phyloP scores from a whole-genome alignment of 2,113 vertebrate species.

The Seriola dumerili region DNA sequence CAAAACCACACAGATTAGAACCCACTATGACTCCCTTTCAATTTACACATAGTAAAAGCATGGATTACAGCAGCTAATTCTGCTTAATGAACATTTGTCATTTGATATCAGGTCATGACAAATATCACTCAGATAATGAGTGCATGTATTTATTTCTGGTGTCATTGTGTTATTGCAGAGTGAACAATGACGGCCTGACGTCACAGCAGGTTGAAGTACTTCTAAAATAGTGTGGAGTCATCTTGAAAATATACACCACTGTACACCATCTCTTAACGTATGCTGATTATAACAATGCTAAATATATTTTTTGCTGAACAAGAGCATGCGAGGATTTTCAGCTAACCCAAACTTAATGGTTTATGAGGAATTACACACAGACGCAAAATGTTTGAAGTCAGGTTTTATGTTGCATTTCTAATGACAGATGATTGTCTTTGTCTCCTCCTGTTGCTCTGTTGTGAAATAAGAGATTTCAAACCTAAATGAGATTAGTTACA shows the following conservation, averaged over 20 bases:
- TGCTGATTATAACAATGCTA: background rate
- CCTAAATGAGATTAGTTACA: slow-evolving; percentile 28
- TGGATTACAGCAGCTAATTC: background rate
- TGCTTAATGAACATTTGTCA: background rate
- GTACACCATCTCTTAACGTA: background rate
- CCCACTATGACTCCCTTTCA: background rate
- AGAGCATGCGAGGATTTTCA: background rate
- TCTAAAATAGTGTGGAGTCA: no score
- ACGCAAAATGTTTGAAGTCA: slow-evolving; percentile 20
- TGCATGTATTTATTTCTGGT: background rate
- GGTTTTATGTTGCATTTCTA: background rate
- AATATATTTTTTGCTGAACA: background rate
- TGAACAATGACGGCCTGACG: background rate
- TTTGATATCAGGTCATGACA: background rate
- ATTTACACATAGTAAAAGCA: background rate
- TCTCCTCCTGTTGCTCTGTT: background rate
- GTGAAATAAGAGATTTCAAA: slow-evolving; percentile 48
- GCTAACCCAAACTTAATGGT: slow-evolving; percentile 33
- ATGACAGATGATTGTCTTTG: slow-evolving; percentile 18
- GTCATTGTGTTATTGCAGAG: background rate
- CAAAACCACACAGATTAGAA: background rate
- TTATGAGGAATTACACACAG: slow-evolving; percentile 9
- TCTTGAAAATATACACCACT: background rate
- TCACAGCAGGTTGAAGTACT: background rate
- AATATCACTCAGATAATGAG: no score